Percentiles rank a stretch among this genome's conserved stretches.
phyloP scores from a whole-genome alignment of 2,797 vertebrate genomes.

The Phoeniculus purpureus region DNA sequence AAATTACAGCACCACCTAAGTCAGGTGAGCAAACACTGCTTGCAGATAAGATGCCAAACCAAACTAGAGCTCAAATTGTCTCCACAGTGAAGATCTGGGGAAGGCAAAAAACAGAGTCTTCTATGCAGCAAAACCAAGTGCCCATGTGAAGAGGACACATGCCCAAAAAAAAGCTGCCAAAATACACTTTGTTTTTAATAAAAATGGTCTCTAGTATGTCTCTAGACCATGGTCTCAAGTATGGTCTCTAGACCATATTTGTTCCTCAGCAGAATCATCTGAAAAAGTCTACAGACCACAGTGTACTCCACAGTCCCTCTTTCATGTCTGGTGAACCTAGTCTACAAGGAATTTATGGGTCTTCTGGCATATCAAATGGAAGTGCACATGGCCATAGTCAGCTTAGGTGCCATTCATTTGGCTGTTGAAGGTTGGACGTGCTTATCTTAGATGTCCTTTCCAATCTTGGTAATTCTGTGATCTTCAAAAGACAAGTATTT shows the following conservation, averaged over 20 bases:
- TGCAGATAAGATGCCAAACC: not conserved
- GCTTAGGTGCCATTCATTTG: not conserved
- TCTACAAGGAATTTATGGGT: not conserved
- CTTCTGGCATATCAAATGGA: not conserved
- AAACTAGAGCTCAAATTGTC: not conserved
- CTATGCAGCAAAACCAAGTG: not conserved
- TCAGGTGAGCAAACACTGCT: not conserved
- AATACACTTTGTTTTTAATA: not conserved
- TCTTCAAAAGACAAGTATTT: not conserved
- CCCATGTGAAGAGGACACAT: not conserved
- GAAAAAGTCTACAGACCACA: not conserved
- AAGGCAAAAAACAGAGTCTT: constrained; percentile 19
- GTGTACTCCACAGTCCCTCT: not conserved
- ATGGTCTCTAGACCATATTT: too few species aligned
- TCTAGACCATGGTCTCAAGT: too few species aligned
- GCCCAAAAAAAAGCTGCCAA: not conserved
- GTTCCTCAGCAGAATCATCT: not conserved
- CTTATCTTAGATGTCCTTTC: too few species aligned
- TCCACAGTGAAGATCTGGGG: not conserved
- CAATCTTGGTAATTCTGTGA: too few species aligned
- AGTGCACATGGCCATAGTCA: not conserved
- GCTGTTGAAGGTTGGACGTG: too few species aligned
- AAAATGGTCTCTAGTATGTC: not conserved
- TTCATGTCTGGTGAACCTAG: not conserved
- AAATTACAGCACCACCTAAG: not conserved